Base-by-base conservation (phyloP, 2,888 invertebrate genomes). In the Neoscelio sp. region DNA sequence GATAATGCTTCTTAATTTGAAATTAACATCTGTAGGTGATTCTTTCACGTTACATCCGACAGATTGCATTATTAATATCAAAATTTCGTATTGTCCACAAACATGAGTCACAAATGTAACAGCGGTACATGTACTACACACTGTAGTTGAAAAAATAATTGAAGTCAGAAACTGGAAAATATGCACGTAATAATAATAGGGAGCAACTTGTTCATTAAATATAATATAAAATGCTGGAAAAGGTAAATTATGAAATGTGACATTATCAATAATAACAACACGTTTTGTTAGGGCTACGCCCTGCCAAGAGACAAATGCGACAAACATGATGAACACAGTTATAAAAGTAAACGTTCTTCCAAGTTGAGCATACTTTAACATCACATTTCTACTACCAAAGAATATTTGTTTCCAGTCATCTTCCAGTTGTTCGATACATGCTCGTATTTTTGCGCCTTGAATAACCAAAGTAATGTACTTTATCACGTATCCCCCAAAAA, bases 31-130 rank as follows among this genome's bases (percentile, higher is more conserved):
- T 0, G 7, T 33, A 6, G n/a, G n/a, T n/a, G n/a, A n/a, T 23
- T 23, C 23, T 3, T 23, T 23, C 23, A 23, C 2, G 6, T 23
- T 23, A 3, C 23, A 4, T 23, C 30, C 44, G 33, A 56, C 10
- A 42, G n/a, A 17, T 33, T 18, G n/a, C 6, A 56, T 12, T 1
- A 8, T 5, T 7, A 1, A n/a, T 6, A 13, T 35, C 13, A 67
- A 20, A 10, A 42, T 30, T 4, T 67, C 38, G 18, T 67, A 67
- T 12, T 67, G 65, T 1, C 65, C 54, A 10, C 65, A 54, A 15
- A 12, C 38, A n/a, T 67, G 65, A 6, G 44, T 7, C 13, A 33
- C 15, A 30, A 67, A 44, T 3, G 10, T 33, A 10, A 67, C 13
- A 0, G 65, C 65, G 0, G 48, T 42, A 10, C 52, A 54, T 2